Evolutionary conservation across 1,140 invertebrate genomes (phyloP).

Genomic region (Apis mellifera): Amel_HAv3.1 CM009942.2:11466501-11467000

Average conservation of each 20-base stretch:
- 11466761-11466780: conserved; percentile 27
- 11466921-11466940: no score
- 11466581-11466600: conserved; percentile 16
- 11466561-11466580: conserved; percentile 30
- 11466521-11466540: conserved; percentile 34
- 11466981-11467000: no score
- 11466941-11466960: no score
- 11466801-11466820: conserved; percentile 12
- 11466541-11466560: neutral
- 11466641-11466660: conserved; percentile 58
- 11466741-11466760: conserved; percentile 76
- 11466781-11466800: neutral
- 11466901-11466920: no score
- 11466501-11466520: neutral
- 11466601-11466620: conserved; percentile 33
- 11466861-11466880: no score
- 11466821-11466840: no score
- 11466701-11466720: conserved; percentile 82
- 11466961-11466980: no score
- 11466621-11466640: conserved; percentile 25
- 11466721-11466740: conserved; percentile 79
- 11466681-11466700: conserved; percentile 58
- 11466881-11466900: no score
- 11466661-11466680: conserved; percentile 45
- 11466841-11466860: no score